These are phyloP conservation scores for Calypte anna DNA, from an alignment of 2,113 vertebrate genomes.

Conservation along the genomic window DNA sequence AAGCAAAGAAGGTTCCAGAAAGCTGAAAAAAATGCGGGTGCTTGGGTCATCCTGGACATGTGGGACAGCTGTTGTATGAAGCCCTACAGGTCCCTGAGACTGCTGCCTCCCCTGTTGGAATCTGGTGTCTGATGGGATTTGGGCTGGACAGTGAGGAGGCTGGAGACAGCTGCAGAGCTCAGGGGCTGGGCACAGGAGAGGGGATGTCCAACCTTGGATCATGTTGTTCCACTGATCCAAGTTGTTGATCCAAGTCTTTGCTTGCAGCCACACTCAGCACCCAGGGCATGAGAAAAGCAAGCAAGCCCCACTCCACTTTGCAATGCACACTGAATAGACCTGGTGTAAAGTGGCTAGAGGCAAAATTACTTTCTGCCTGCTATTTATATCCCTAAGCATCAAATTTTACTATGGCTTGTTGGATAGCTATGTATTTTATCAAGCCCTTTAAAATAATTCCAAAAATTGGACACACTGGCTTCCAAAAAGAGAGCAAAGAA, in stretches of 20 bases:
- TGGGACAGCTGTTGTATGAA: neutral
- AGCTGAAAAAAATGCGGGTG: neutral
- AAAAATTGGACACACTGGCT: slow-evolving; percentile 39
- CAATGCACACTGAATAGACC: neutral
- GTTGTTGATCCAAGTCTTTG: neutral
- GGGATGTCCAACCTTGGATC: neutral
- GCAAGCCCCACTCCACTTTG: neutral
- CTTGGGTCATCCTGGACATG: neutral
- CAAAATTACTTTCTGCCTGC: slow-evolving; percentile 12
- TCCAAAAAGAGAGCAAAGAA: slow-evolving; percentile 61
- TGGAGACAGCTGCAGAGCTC: neutral
- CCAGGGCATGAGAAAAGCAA: neutral
- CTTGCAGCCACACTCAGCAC: neutral
- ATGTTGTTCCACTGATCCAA: neutral
- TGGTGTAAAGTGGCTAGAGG: neutral
- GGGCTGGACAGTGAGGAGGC: neutral
- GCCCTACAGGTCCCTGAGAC: neutral
- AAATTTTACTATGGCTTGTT: slow-evolving; percentile 9
- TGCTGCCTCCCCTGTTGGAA: neutral
- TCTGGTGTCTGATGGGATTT: neutral
- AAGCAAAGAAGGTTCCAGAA: neutral
- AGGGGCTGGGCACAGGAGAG: neutral
- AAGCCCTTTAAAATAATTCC: slow-evolving; percentile 42
- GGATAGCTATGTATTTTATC: neutral
- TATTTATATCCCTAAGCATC: slow-evolving; percentile 30